phyloP scores from a whole-genome alignment of 2,888 invertebrate species.

The Apodemia hepburni region DNA sequence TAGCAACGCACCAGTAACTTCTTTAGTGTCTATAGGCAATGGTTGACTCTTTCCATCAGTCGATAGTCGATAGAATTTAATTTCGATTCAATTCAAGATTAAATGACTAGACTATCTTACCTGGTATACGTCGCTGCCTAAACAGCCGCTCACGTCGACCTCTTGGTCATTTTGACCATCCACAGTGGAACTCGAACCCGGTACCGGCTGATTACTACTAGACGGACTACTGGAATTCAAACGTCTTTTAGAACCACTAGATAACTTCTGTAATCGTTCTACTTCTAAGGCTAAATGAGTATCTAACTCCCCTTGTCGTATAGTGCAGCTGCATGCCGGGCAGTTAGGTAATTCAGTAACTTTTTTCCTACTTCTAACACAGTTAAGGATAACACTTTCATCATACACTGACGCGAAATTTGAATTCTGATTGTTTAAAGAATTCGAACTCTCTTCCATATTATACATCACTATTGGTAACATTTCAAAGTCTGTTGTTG shows the following conservation, averaged over 20 bases:
- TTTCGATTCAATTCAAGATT: no score
- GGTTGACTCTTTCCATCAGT: no score
- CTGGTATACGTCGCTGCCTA: constrained; percentile 71
- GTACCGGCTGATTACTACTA: constrained; percentile 40
- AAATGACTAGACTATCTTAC: constrained; percentile 38
- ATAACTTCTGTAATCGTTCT: constrained; percentile 60
- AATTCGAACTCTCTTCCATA: constrained; percentile 62
- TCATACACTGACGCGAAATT: constrained; percentile 48
- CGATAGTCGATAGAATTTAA: no score
- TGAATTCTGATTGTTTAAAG: constrained; percentile 39
- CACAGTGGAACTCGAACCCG: constrained; percentile 50
- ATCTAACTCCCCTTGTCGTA: constrained; percentile 91
- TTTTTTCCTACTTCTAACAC: constrained; percentile 80
- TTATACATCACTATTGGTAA: constrained; percentile 69
- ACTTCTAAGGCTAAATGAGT: constrained; percentile 90
- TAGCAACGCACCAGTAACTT: no score
- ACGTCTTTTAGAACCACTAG: constrained; percentile 56
- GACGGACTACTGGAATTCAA: constrained; percentile 49
- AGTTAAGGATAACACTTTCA: constrained; percentile 66
- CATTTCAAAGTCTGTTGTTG: constrained; percentile 56
- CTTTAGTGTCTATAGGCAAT: no score
- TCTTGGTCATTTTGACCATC: constrained; percentile 49
- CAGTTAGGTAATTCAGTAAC: constrained; percentile 87
- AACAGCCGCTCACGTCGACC: constrained; percentile 60
- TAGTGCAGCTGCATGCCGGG: constrained; percentile 93